Evolutionary conservation across 2,113 vertebrate genomes (phyloP).

Genomic region (Amphiprion percula): DNA sequence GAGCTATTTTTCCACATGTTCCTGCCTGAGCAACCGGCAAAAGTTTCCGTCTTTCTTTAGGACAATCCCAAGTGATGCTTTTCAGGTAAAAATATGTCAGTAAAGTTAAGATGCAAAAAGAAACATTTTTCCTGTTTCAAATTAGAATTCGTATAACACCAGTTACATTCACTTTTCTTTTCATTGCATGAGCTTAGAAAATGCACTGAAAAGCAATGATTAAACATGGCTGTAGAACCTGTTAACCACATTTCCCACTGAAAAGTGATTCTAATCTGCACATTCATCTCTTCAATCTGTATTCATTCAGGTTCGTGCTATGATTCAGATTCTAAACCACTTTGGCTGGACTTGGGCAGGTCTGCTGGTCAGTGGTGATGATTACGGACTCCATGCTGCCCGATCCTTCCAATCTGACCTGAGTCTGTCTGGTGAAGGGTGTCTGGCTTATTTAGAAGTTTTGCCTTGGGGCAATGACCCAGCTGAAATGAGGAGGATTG

Average conservation of each 20-base stretch:
- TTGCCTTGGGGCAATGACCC: constrained; percentile 64
- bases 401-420: constrained; percentile 42
- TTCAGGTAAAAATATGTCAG: constrained; percentile 37
- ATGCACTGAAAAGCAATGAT: too few relatives aligned
- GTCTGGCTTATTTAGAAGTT: constrained; percentile 75
- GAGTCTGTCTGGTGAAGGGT: constrained; percentile 29
- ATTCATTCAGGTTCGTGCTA: constrained; percentile 44
- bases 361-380: constrained; percentile 48
- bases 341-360: constrained; percentile 67
- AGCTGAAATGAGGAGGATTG: constrained; percentile 67
- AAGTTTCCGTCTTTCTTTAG: constrained; percentile 57
- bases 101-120: too few relatives aligned
- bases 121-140: too few relatives aligned
- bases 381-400: constrained; percentile 50
- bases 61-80: constrained; percentile 57
- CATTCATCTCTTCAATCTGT: not conserved
- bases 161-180: too few relatives aligned
- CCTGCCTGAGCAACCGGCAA: constrained; percentile 45
- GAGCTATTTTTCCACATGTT: constrained; percentile 60
- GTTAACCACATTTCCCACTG: not conserved
- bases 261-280: too few relatives aligned
- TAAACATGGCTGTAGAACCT: not conserved
- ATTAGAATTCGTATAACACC: not conserved
- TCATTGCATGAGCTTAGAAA: too few relatives aligned
- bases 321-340: constrained; percentile 64